Base-by-base conservation (phyloP, 2,113 vertebrate genomes). In the Eira barbara region DNA sequence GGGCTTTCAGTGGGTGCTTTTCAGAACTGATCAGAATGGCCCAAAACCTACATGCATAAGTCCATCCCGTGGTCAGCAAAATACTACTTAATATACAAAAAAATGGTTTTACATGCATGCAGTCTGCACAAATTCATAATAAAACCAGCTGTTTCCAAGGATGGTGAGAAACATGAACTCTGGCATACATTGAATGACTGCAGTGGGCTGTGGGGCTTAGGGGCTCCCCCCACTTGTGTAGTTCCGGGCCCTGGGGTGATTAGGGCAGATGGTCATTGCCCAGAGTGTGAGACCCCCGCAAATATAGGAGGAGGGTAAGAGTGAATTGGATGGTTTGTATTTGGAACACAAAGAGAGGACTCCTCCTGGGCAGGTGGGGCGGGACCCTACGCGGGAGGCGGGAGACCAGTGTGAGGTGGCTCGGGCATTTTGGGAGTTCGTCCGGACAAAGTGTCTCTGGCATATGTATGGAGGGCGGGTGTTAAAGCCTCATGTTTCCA, bases 371-470 rank as follows among this genome's bases (percentile, higher is more conserved):
- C 2, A 25, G 39, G 71, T 27, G 39, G 39, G 71, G 71, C 6
- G 0, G 71, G 36, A 25, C 20, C 49, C 0, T 4, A 25, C 7
- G 1, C 7, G 0, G 3, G 34, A 67, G 23, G 6, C 1, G 6
- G 11, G 45, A 47, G 5, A 25, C 52, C 47, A 39, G 39, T 0
- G 7, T 7, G 20, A 61, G 17, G 61, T 55, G 45, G 29, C 47
- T 39, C 65, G 14, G 25, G n/a, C 10, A 13, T 20, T 34, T 39
- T 15, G 10, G 36, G 15, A 29, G 10, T 18, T 12, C 29, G n/a
- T 55, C 21, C 65, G 13, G n/a, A 55, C 23, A 39, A 20, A 25
- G 15, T 29, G 65, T 55, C 23, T 71, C n/a, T 25, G 39, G 7
- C 23, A 55, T 29, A 31, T 29, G 23, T 23, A 39, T 0, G 4